Conservation (phyloP, 2,113 vertebrate genomes). For the Ochotona princeps region DNA sequence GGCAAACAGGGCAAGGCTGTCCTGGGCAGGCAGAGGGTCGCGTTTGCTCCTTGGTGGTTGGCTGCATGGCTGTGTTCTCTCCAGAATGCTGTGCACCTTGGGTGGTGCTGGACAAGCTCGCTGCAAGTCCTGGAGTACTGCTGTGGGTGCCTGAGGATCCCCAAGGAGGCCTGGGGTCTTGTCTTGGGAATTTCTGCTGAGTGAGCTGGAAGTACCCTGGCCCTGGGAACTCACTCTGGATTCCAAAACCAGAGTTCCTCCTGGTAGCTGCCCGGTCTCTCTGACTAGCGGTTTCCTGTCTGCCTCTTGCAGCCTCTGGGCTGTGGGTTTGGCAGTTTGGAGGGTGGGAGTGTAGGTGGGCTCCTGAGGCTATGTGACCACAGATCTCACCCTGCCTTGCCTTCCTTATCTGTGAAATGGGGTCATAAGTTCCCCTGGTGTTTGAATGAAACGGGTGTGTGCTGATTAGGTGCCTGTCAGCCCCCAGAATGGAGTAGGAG, state of each 20-base stretch:
- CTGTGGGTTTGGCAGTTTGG: neutral
- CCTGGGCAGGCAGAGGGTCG: neutral
- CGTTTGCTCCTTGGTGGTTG: neutral
- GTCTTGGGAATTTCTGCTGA: neutral
- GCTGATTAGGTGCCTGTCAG: neutral
- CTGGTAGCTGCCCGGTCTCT: conserved; percentile 6
- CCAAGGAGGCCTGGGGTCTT: neutral
- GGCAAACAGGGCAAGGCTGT: neutral
- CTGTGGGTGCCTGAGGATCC: neutral
- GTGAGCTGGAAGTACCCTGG: neutral
- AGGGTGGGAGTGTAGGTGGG: neutral
- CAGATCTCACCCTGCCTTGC: neutral
- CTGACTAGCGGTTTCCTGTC: conserved; percentile 35
- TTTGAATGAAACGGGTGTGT: neutral
- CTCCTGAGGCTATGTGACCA: neutral
- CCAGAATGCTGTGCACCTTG: neutral
- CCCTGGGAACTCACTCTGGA: neutral
- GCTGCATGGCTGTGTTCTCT: neutral
- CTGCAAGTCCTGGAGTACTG: neutral
- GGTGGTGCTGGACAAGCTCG: neutral
- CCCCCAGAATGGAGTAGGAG: neutral
- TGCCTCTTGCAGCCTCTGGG: neutral
- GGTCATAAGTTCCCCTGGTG: neutral
- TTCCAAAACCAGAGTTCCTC: neutral
- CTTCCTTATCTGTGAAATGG: conserved; percentile 37